These are phyloP conservation scores for Cavia aperea DNA, from an alignment of 2,113 vertebrate genomes.

Conservation along the genomic window DNA sequence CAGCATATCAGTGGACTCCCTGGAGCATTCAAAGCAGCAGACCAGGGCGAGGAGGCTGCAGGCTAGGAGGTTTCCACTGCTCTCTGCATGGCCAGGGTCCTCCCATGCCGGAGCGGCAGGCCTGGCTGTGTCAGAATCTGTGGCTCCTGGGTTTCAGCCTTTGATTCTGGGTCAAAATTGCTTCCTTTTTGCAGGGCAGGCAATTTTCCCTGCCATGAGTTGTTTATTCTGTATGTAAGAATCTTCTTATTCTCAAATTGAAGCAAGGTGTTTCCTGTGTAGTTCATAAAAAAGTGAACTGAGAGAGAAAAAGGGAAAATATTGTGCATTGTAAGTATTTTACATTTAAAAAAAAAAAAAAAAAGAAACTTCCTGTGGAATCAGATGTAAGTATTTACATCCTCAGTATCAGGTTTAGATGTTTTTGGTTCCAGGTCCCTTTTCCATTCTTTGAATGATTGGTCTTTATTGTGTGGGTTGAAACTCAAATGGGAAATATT, in stretches of 20 bases:
- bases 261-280: not conserved
- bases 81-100: not conserved
- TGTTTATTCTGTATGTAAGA: not conserved
- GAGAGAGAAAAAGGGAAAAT: not conserved
- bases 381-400: not conserved
- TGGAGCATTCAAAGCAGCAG: no score
- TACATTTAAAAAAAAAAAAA: not conserved
- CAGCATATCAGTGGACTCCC: not conserved
- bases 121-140: accelerated
- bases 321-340: not conserved
- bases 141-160: not conserved
- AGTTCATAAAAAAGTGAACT: constrained; percentile 13
- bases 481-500: not conserved
- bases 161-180: not conserved
- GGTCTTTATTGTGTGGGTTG: not conserved
- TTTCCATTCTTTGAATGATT: not conserved
- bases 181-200: not conserved
- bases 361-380: not conserved
- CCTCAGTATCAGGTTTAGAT: accelerated
- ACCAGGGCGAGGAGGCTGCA: not conserved
- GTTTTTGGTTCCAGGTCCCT: not conserved
- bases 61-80: accelerated
- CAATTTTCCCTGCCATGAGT: not conserved
- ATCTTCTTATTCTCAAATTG: not conserved
- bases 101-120: accelerated